Base-by-base conservation (phyloP, 2,888 invertebrate species). In the Harpagoxenus sublaevis region DNA sequence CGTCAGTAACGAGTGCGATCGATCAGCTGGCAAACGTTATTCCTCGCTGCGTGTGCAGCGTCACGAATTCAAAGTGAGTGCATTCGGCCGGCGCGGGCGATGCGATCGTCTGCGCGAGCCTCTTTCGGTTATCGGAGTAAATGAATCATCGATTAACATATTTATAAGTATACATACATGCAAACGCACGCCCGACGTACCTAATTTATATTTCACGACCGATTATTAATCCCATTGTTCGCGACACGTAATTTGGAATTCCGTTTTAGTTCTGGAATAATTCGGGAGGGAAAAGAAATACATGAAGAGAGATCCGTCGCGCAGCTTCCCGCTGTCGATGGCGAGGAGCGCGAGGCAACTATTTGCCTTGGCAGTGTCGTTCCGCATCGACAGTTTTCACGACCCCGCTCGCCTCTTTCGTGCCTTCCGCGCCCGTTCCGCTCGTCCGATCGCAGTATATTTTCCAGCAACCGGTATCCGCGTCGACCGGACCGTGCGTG, bases 311-410 rank as follows among this genome's bases (percentile, higher is more conserved):
- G 55, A 73, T 45, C 45, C 42, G 39, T 66, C 55, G 42, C 53
- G 45, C 53, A 66, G 66, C 63, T 78, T 55, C 6, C 23, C 57
- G 48, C 31, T 23, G 31, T 57, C 75, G 75, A 75, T 31, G 39
- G 28, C 78, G 78, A 71, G 70, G 78, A 71, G 55, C 78, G 70
- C 23, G 60, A 60, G 48, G 79, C 79, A 60, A 74, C 73, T 75
- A 81, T 60, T 79, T 74, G 79, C 75, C 74, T 79, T 57, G 78
- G 57, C 79, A 15, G 48, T 60, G 60, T 62, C 79, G 79, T 81
- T 81, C 75, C 79, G 79, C 79, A 48, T 75, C 77, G 75, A 42
- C 39, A 60, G 39, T 81, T 81, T 81, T 81, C 79, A 74, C 79
- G 79, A 81, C 23, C 75, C 75, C 18, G 39, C 18, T 73, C 45